phyloP scores from a whole-genome alignment of 2,888 invertebrate species.

The Hemistola chrysoprasaria region DNA sequence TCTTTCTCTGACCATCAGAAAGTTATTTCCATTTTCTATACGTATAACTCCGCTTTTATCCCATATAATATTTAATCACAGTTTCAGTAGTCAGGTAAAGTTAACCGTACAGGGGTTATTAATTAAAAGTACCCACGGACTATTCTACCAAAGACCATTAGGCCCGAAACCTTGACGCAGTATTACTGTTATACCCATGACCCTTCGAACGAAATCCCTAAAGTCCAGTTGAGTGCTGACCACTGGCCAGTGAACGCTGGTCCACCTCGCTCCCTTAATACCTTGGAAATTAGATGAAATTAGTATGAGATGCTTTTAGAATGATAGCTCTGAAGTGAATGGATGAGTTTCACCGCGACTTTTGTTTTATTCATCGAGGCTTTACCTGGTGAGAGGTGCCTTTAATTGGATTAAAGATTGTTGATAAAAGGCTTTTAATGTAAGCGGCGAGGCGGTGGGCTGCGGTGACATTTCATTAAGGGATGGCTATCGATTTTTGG shows the following conservation, averaged over 20 bases:
- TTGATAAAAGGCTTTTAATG: conserved; percentile 73
- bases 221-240: conserved; percentile 54
- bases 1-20: too few relatives aligned
- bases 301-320: conserved; percentile 19
- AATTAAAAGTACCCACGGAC: conserved; percentile 57
- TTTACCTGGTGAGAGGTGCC: conserved; percentile 64
- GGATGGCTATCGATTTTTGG: conserved; percentile 60
- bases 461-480: conserved; percentile 65
- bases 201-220: conserved; percentile 64
- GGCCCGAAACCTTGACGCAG: conserved; percentile 60
- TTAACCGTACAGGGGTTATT: conserved; percentile 59
- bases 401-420: conserved; percentile 76
- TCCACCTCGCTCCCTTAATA: conserved; percentile 21
- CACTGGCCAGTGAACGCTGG: conserved; percentile 39
- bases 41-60: conserved; percentile 31
- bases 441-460: conserved; percentile 43
- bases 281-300: conserved; percentile 22
- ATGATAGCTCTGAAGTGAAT: conserved; percentile 36
- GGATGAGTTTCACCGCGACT: conserved; percentile 48
- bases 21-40: conserved; percentile 3
- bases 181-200: conserved; percentile 61
- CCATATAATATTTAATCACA: conserved; percentile 37
- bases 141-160: conserved; percentile 72
- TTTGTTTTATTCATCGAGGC: conserved; percentile 72
- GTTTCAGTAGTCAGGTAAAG: conserved; percentile 34